Evolutionary conservation across 1,140 invertebrate genomes (phyloP), one percentile per base, ranked within the genome.

Genomic region (Ceratina calcarata): DNA sequence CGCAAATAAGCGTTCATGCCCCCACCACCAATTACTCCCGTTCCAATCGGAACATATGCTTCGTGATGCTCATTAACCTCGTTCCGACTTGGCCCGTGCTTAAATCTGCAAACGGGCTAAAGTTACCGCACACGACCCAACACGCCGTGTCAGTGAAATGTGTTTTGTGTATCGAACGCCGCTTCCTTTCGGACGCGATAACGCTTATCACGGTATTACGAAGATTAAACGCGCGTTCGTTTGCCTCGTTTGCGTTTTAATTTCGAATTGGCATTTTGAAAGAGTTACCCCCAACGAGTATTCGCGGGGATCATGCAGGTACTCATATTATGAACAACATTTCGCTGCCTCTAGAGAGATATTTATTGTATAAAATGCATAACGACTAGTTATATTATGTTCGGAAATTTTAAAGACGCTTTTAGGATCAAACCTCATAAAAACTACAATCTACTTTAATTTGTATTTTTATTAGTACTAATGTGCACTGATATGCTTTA

Each of bases 11-110:
- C 62, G 72, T 61, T 69, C 74, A 45, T 45, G 37, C 15, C 32
- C 55, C 53, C 49, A 8, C 64, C 65, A 15, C 65, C 12, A 2
- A n/a, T 3, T 22, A 51, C 53, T 20, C n/a, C 10, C 16, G 18
- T 49, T 60, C 77, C 71, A 68, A 73, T 62, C 45, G 55, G 53
- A 66, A 72, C 82, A 66, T 73, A 81, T 84, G 83, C 77, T 81
- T 55, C 78, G 77, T 72, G 72, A 68, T 57, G 55, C 61, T 80
- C 78, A 75, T 65, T 77, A 81, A 77, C 58, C 72, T 32, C 57
- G 60, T 85, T 85, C 51, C 49, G 71, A 72, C 16, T 18, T 61
- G 70, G 16, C 18, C 37, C 18, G 27, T 22, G 68, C 3, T 71
- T 24, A 78, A 71, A 71, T 72, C 69, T 53, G 60, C 49, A 57